Evolutionary conservation across 2,888 invertebrate species (phyloP).

Genomic region (Epistrophella euchroma): DNA sequence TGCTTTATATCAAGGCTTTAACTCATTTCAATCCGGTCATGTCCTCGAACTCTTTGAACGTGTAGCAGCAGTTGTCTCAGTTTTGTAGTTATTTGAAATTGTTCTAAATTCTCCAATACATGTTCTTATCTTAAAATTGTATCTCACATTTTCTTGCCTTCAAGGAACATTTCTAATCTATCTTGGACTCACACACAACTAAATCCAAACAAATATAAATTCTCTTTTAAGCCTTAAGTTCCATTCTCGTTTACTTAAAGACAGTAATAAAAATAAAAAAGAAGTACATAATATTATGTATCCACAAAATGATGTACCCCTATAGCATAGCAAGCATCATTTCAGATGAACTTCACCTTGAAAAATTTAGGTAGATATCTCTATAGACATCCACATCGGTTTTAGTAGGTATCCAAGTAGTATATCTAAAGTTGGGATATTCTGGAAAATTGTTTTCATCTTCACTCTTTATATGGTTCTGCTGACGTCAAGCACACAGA

Average conservation of each 20-base stretch:
- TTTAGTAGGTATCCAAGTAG: not conserved
- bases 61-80: not conserved
- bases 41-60: no score
- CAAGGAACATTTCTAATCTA: conserved; percentile 14
- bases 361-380: not conserved
- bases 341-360: conserved; percentile 40
- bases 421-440: conserved; percentile 10
- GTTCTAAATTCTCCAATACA: not conserved
- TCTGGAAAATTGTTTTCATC: conserved; percentile 13
- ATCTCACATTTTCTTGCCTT: not conserved
- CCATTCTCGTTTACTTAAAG: conserved; percentile 18
- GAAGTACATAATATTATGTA: conserved; percentile 18
- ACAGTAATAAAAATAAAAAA: conserved; percentile 21
- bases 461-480: conserved; percentile 10
- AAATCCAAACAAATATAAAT: conserved; percentile 2
- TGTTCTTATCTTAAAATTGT: not conserved
- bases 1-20: no score
- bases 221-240: not conserved
- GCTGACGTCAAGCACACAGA: conserved; percentile 24
- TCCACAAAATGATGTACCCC: conserved; percentile 18
- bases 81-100: not conserved
- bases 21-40: not conserved
- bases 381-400: not conserved
- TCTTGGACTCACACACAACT: conserved; percentile 1
- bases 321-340: not conserved